Conservation (phyloP, 2,888 invertebrate species). For the Netelia inedita region DNA sequence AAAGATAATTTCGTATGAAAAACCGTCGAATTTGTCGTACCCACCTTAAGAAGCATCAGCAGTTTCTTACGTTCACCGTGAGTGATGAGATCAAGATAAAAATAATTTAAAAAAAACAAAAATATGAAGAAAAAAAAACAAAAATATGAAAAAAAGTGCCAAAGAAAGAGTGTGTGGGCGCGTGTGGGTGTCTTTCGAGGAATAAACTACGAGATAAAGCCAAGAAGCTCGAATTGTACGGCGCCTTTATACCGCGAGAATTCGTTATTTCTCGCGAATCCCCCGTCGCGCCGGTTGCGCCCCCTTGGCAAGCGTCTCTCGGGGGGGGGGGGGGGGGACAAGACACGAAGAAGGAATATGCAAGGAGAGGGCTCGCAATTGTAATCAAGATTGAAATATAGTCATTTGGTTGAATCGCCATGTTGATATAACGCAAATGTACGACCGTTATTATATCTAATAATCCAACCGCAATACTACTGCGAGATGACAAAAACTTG, state of each 20-base stretch:
- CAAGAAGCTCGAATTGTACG: conserved; percentile 75
- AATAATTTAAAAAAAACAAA: neutral
- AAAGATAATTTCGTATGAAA: neutral
- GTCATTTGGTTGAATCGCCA: conserved; percentile 78
- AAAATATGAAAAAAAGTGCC: neutral
- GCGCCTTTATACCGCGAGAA: conserved; percentile 71
- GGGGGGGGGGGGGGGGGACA: neutral
- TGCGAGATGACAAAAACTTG: conserved; percentile 55
- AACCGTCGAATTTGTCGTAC: conserved; percentile 61
- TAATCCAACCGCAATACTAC: conserved; percentile 83
- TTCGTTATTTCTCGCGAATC: conserved; percentile 41
- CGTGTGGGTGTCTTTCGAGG: conserved; percentile 8
- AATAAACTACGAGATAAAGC: conserved; percentile 71
- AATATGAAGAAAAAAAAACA: neutral
- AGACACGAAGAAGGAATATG: neutral
- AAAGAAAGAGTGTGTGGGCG: neutral
- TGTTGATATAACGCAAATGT: conserved; percentile 79
- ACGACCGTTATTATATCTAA: conserved; percentile 82
- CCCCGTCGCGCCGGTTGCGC: conserved; percentile 16
- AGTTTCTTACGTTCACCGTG: conserved; percentile 54
- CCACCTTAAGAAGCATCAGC: conserved; percentile 82
- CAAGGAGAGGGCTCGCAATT: conserved; percentile 56
- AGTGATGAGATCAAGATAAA: conserved; percentile 10
- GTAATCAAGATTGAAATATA: conserved; percentile 80
- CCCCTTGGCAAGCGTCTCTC: conserved; percentile 4